Percentiles rank a stretch among this genome's conserved stretches.
These are phyloP conservation scores for Andricus grossulariae DNA, from an alignment of 1,140 invertebrate species.

Conservation along the genomic window DNA sequence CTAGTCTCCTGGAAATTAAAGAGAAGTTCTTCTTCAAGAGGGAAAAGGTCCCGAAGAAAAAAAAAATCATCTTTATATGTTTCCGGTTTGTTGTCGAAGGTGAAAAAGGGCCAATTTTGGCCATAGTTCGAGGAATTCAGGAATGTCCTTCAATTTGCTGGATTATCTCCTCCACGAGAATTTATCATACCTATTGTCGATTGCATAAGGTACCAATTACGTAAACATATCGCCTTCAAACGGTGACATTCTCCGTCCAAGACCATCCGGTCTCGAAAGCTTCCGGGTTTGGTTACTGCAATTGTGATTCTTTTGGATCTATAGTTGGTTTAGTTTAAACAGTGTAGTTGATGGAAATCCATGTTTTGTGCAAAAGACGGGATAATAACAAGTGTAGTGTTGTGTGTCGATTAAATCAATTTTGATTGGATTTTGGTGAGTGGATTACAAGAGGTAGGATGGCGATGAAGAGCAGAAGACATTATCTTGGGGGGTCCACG, in stretches of 20 bases:
- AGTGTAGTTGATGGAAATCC: not conserved
- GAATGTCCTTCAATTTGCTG: not conserved
- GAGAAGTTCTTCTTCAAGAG: too few relatives aligned
- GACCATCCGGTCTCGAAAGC: not conserved
- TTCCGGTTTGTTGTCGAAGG: not conserved
- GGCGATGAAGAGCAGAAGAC: slow-evolving; percentile 74
- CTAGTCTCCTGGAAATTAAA: too few relatives aligned
- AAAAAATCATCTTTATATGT: too few relatives aligned
- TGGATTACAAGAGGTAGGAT: slow-evolving; percentile 50
- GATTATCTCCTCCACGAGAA: not conserved
- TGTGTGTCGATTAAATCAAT: too few relatives aligned
- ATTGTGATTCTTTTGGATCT: not conserved
- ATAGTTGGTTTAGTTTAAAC: not conserved
- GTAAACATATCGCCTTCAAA: slow-evolving; percentile 29
- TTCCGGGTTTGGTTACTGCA: not conserved
- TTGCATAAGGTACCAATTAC: slow-evolving; percentile 47
- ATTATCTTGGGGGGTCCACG: slow-evolving; percentile 59
- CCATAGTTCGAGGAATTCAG: not conserved
- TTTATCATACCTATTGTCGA: slow-evolving; percentile 20
- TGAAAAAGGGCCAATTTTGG: not conserved
- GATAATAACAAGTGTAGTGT: slow-evolving; percentile 12
- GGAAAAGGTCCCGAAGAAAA: too few relatives aligned
- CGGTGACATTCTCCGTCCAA: too few relatives aligned
- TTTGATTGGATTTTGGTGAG: slow-evolving; percentile 29
- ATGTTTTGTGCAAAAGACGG: not conserved